Evolutionary conservation across 2,888 invertebrate species (phyloP), one percentile per base, ranked within the genome.

Genomic region (Sarcophaga carnaria): DNA sequence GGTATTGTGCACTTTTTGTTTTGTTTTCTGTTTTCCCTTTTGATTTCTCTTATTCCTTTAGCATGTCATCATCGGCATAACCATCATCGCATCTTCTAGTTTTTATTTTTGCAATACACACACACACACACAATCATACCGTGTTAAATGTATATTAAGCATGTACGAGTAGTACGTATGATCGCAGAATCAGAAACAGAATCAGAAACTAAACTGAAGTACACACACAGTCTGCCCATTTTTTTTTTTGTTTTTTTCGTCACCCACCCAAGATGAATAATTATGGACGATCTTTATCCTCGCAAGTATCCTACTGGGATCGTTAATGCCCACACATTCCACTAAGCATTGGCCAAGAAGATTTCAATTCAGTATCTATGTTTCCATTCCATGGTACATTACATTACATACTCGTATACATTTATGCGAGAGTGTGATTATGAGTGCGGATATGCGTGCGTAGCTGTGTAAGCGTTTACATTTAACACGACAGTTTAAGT

Each of bases 181-280:
- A 37, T 37, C 10, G 37, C 37, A 37, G 37, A 37, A 37, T 37
- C 37, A 37, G 6, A 37, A 37, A 8, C 37, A 37, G 37, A 37
- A 37, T 37, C 37, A 37, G 37, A 37, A 37, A 37, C 37, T 8
- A 70, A 71, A 69, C 25, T 62, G 14, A 74, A 72, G 54, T 62
- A 66, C 80, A n/a, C 80, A n/a, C 27, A 64, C 45, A 69, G 59
- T 85, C 63, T 79, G 37, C 60, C 25, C 77, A 64, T 86, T 76
- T 54, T 1, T 12, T 54, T 2, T 17, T 54, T 17, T 12, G 22
- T 17, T 54, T 54, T 17, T 37, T 37, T 37, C 79, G 49, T 69
- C 72, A 89, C 90, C 92, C 92, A 92, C 93, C 92, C 91, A 91
- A 90, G 92, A 91, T 91, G 93, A 92, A 91, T 93, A 92, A 93